Evolutionary conservation across 2,113 vertebrate genomes (phyloP).

Genomic region (Delphinapterus leucas): DNA sequence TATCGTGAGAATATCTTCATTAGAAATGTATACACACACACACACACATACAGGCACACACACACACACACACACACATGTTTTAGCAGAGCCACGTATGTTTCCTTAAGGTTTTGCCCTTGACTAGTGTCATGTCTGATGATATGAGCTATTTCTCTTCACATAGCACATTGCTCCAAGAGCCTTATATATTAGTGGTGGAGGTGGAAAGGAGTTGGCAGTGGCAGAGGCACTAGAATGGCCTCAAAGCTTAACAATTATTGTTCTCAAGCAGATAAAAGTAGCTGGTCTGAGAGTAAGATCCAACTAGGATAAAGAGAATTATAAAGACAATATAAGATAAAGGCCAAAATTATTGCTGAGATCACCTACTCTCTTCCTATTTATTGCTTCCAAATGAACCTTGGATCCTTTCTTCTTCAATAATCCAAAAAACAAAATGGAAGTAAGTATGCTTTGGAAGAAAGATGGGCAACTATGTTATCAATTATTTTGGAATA

Average conservation of each 20-base stretch:
- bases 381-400: not conserved
- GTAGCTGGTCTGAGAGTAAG: not conserved
- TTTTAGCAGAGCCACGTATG: not conserved
- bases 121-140: not conserved
- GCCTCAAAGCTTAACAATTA: not conserved
- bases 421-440: not conserved
- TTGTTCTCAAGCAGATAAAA: not conserved
- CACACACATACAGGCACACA: not conserved
- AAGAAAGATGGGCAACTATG: not conserved
- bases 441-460: not conserved
- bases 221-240: not conserved
- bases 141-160: not conserved
- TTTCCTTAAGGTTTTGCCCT: not conserved
- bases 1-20: not conserved
- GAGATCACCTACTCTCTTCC: not conserved
- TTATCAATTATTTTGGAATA: not conserved
- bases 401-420: not conserved
- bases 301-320: not conserved
- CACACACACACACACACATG: rapidly evolving
- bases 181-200: not conserved
- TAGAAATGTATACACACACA: not conserved
- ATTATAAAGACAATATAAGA: not conserved
- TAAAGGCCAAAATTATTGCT: not conserved
- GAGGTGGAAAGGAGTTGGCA: not conserved
- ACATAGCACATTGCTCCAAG: not conserved